These are phyloP conservation scores for Euphydryas editha DNA, from an alignment of 2,888 invertebrate genomes.

Conservation along the genomic window DNA sequence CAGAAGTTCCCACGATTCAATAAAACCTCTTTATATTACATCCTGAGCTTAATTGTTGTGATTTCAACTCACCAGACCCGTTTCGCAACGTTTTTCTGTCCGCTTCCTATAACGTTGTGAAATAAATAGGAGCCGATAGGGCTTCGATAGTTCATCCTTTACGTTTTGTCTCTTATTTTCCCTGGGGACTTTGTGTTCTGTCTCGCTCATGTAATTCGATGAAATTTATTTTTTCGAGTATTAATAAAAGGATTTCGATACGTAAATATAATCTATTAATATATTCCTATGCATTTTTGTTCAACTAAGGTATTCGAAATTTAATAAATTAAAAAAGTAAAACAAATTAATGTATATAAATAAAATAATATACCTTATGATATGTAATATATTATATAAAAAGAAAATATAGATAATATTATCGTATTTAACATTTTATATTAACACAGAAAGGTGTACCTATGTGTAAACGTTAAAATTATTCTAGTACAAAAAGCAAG, in stretches of 20 bases:
- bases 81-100: conserved; percentile 32
- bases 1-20: conserved; percentile 50
- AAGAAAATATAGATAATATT: too few species aligned
- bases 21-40: conserved; percentile 51
- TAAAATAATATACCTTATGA: too few species aligned
- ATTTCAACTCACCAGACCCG: conserved; percentile 44
- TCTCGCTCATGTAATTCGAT: neutral
- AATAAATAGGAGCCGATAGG: conserved; percentile 18
- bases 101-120: conserved; percentile 31
- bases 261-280: neutral
- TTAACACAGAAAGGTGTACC: too few species aligned
- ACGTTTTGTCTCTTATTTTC: neutral
- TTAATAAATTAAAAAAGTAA: too few species aligned
- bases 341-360: too few species aligned
- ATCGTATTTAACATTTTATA: too few species aligned
- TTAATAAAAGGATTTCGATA: neutral
- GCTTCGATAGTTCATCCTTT: conserved; percentile 1
- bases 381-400: too few species aligned
- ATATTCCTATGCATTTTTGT: neutral
- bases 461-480: too few species aligned
- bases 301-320: too few species aligned
- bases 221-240: neutral
- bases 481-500: too few species aligned
- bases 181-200: neutral
- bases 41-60: conserved; percentile 55